A percentile compares a stretch with the other conserved stretches of the same genome.
These are phyloP conservation scores for Deroplatys truncata DNA, from an alignment of 2,888 invertebrate genomes.

Conservation along the genomic window DNA sequence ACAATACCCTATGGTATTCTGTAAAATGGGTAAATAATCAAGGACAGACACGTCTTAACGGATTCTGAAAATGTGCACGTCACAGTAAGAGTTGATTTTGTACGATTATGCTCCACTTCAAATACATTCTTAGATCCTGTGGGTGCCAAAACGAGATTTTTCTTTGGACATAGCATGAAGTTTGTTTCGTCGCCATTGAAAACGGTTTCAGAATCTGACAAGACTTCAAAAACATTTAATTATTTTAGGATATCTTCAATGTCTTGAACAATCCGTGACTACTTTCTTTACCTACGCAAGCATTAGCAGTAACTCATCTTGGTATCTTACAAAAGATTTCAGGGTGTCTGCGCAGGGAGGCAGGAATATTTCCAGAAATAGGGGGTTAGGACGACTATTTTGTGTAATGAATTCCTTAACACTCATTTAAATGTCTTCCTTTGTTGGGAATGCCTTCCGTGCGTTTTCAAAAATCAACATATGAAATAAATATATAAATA, in stretches of 20 bases:
- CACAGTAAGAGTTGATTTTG: background rate
- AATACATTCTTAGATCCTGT: slow-evolving; percentile 38
- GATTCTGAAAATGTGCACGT: background rate
- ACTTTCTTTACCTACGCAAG: slow-evolving; percentile 37
- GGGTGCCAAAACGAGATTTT: slow-evolving; percentile 34
- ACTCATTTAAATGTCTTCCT: background rate
- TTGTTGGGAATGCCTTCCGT: background rate
- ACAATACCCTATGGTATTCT: background rate
- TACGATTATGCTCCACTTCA: slow-evolving; percentile 39
- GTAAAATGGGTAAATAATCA: background rate
- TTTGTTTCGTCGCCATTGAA: slow-evolving; percentile 40
- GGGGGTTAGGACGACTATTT: background rate
- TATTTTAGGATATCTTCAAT: background rate
- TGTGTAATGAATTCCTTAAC: background rate
- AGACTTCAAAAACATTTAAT: background rate
- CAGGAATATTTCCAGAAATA: background rate
- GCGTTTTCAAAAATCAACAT: no score
- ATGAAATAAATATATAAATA: no score
- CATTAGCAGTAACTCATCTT: slow-evolving; percentile 33
- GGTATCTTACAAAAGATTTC: background rate
- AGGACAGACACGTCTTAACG: background rate
- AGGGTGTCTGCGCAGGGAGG: background rate
- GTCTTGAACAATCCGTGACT: background rate
- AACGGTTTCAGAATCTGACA: slow-evolving; percentile 36
- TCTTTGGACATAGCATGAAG: no score